Percentiles rank a stretch among this genome's conserved stretches.
These are phyloP conservation scores for Athalia rosae DNA, from an alignment of 2,888 invertebrate genomes.

Conservation along the genomic window DNA sequence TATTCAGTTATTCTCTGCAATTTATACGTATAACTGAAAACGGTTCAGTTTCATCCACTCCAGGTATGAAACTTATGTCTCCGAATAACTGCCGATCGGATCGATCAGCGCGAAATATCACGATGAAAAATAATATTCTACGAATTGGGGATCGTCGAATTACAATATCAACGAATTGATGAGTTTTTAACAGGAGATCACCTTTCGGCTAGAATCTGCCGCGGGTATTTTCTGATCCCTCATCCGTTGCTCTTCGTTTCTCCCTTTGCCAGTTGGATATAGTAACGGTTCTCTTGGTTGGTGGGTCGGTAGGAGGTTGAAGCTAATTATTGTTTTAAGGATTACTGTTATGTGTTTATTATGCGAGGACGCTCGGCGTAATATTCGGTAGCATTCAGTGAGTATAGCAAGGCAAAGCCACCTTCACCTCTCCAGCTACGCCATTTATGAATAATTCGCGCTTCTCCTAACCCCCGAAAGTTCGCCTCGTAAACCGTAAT, in stretches of 20 bases:
- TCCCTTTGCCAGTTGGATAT: conserved; percentile 26
- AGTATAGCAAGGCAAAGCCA: conserved; percentile 52
- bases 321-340: conserved; percentile 73
- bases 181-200: conserved; percentile 1
- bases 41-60: neutral
- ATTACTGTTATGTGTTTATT: conserved; percentile 73
- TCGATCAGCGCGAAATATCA: too few species aligned
- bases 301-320: conserved; percentile 39
- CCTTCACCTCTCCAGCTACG: conserved; percentile 51
- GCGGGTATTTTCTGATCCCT: neutral
- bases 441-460: conserved; percentile 71
- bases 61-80: neutral
- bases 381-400: conserved; percentile 69
- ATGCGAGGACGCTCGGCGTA: conserved; percentile 65
- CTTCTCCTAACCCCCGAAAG: conserved; percentile 54
- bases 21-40: neutral
- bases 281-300: conserved; percentile 37
- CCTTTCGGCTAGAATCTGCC: conserved; percentile 8
- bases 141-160: neutral
- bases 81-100: too few species aligned
- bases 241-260: conserved; percentile 36
- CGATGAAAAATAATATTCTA: neutral
- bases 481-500: conserved; percentile 50
- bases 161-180: conserved; percentile 38
- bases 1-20: too few species aligned